Evolutionary conservation across 2,888 invertebrate genomes (phyloP), one percentile per base, ranked within the genome.

Genomic region (Thelaira solivaga): DNA sequence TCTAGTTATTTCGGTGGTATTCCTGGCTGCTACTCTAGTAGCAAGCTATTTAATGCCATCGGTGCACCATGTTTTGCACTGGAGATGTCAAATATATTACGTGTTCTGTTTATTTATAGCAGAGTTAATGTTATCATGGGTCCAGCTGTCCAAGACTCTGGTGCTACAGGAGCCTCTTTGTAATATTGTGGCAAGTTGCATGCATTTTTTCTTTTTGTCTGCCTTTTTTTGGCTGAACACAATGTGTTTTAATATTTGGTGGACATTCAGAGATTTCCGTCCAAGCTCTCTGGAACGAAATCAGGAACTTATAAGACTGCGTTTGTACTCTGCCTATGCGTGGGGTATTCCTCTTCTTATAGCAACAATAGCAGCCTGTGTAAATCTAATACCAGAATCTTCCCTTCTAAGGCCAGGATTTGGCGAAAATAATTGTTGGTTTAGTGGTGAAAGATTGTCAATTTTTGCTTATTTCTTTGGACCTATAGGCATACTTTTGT

Each of bases 201-300:
- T 96, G 92, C 96, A 96, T 87, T 96, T 96, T 91, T 93, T 94
- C 90, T 96, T 96, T 89, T 91, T 96, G 88, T 93, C 96, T 31
- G 95, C 96, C 77, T 96, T 96, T 91, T 96, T 96, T 89, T 96
- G 96, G 96, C 92, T 96, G 55, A 96, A 96, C 90, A 95, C 96
- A 80, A 96, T 96, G 96, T 96, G 96, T 89, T 96, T 96, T 91
- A 96, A 96, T 90, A 95, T 96, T 88, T 96, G 96, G 95, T 96
- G 96, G 96, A 96, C 96, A 18, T 90, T 80, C 90, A 95, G 96
- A 80, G 95, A 96, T 90, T 92, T 96, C 88, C 92, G 96, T 65
- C 95, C 96, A 80, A 94, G 95, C 84, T 94, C 93, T 85, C 90
- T 95, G 89, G 96, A 96, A 90, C 95, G 95, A 88, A 93, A 94